These are phyloP conservation scores for Apolygus lucorum DNA, from an alignment of 1,140 invertebrate genomes.

Conservation along the genomic window DNA sequence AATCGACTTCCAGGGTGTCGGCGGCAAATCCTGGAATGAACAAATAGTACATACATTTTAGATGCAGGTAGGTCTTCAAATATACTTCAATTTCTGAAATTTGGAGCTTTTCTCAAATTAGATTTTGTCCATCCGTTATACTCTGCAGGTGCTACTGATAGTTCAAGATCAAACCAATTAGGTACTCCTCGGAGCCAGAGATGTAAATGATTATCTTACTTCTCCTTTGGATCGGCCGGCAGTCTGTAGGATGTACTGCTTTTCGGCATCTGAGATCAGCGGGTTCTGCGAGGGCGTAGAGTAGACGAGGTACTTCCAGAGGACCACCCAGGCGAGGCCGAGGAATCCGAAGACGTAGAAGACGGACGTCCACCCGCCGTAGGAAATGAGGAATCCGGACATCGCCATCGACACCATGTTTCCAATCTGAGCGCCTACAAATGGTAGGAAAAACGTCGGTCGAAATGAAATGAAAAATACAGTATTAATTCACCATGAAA, in stretches of 20 bases:
- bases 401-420: slow-evolving; percentile 44
- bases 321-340: slow-evolving; percentile 39
- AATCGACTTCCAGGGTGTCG: slow-evolving; percentile 58
- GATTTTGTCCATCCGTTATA: too few relatives aligned
- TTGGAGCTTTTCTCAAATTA: too few relatives aligned
- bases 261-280: slow-evolving; percentile 56
- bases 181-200: neutral
- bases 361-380: slow-evolving; percentile 45
- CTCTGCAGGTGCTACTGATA: too few relatives aligned
- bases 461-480: neutral
- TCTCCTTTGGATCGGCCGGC: slow-evolving; percentile 26
- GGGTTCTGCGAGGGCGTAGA: slow-evolving; percentile 59
- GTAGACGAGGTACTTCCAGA: slow-evolving; percentile 46
- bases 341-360: slow-evolving; percentile 49
- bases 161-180: neutral
- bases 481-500: too few relatives aligned
- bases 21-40: slow-evolving; percentile 25
- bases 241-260: slow-evolving; percentile 47
- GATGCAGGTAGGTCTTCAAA: too few relatives aligned
- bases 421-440: slow-evolving; percentile 39
- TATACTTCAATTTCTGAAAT: too few relatives aligned
- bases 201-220: slow-evolving; percentile 13
- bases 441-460: slow-evolving; percentile 7
- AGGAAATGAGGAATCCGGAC: slow-evolving; percentile 40
- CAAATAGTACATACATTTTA: too few relatives aligned